Conservation (phyloP, 2,113 vertebrate species). For the Butorides virescens region DNA sequence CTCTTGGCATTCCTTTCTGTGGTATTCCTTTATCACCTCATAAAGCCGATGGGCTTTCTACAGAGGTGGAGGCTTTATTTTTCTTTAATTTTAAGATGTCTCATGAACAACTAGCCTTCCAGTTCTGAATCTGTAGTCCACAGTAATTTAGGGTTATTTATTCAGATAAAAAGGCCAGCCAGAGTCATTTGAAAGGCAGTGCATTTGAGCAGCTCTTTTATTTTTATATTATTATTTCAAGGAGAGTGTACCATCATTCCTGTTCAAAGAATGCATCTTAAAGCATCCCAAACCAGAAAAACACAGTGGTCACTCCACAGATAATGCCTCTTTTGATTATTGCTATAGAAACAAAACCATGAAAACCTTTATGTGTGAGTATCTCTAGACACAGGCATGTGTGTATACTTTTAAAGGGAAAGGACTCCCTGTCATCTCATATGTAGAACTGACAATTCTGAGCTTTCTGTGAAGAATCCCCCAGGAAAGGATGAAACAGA, state of each 20-base stretch:
- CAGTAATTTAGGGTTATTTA: background rate
- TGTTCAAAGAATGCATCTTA: background rate
- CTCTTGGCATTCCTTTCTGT: constrained; percentile 11
- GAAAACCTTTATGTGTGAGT: background rate
- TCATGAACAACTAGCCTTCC: background rate
- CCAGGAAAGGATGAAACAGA: background rate
- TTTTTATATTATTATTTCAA: background rate
- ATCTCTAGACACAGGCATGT: background rate
- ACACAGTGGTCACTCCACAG: background rate
- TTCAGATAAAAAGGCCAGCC: background rate
- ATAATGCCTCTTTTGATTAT: background rate
- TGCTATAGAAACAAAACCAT: background rate
- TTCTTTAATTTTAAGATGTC: background rate
- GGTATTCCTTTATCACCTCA: background rate
- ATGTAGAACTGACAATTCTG: background rate
- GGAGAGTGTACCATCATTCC: background rate
- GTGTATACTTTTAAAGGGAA: background rate
- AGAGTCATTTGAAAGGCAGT: background rate
- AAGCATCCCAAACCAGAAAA: background rate
- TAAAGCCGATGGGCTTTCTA: background rate
- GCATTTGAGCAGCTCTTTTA: background rate
- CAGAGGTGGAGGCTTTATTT: background rate
- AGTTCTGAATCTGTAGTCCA: background rate
- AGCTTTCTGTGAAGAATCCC: background rate
- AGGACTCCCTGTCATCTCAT: background rate